Percentiles rank a stretch among this genome's conserved stretches.
Conservation (phyloP, 2,113 vertebrate genomes). For the Saguinus midas region DNA sequence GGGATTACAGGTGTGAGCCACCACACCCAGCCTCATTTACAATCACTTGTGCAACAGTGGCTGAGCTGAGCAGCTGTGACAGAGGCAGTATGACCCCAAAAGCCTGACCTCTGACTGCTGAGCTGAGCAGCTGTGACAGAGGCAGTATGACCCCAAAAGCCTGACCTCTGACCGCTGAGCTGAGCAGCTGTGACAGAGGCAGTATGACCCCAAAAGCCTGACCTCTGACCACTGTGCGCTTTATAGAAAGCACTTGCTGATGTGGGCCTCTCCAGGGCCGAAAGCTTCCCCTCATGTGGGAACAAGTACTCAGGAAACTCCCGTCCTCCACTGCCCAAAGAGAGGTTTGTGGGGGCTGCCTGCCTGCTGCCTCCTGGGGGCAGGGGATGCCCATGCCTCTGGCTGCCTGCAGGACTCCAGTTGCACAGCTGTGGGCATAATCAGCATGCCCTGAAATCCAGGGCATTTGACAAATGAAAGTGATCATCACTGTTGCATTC, state of each 20-base stretch:
- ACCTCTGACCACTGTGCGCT: fast-evolving
- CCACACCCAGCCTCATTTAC: too few species aligned
- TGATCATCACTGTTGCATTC: not conserved
- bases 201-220: not conserved
- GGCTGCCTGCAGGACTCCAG: not conserved
- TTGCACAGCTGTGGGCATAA: not conserved
- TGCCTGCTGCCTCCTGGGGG: not conserved
- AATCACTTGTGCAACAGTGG: fast-evolving
- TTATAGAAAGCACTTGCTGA: not conserved
- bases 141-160: not conserved
- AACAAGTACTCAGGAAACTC: not conserved
- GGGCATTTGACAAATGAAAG: not conserved
- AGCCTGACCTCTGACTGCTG: not conserved
- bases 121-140: not conserved
- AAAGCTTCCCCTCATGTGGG: not conserved
- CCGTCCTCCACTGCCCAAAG: not conserved
- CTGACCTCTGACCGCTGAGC: not conserved
- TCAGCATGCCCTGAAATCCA: not conserved
- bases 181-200: not conserved
- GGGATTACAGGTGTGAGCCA: too few species aligned
- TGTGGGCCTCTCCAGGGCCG: fast-evolving
- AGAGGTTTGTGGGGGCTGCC: not conserved
- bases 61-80: not conserved
- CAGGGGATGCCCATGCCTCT: not conserved
- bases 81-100: not conserved